Percentiles rank a stretch among this genome's conserved stretches.
Conservation (phyloP, 2,113 vertebrate genomes). For the Illadopsis cleaveri region DNA sequence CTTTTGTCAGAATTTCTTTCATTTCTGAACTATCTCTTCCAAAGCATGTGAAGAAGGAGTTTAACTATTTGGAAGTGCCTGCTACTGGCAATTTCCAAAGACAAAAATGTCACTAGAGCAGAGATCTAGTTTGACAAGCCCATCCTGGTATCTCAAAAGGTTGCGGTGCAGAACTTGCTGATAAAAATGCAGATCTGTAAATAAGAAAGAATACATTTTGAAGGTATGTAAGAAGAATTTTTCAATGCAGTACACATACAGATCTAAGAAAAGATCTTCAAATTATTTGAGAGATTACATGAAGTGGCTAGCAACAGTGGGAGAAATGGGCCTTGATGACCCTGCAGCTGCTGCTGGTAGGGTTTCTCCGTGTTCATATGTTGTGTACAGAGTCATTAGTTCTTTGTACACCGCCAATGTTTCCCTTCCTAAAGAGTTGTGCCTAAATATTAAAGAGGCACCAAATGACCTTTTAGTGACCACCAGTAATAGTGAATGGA, state of each 20-base stretch:
- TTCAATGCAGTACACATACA: background rate
- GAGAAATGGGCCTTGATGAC: background rate
- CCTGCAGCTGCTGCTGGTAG: background rate
- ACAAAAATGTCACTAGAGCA: background rate
- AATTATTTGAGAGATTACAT: background rate
- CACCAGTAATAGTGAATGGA: background rate
- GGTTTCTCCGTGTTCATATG: background rate
- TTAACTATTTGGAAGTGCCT: background rate
- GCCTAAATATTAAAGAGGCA: background rate
- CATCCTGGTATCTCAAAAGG: background rate
- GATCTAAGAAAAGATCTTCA: background rate
- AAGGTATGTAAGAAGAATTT: background rate
- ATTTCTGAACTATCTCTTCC: background rate
- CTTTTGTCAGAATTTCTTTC: background rate
- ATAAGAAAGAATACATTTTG: background rate
- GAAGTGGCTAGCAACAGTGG: background rate
- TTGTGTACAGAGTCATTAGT: background rate
- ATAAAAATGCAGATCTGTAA: background rate
- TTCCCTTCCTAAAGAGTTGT: background rate
- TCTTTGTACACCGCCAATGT: accelerated
- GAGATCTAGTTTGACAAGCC: background rate
- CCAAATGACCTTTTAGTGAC: background rate
- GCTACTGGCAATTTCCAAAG: background rate
- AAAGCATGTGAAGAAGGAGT: background rate
- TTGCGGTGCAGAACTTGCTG: background rate